Conservation (phyloP, 2,888 invertebrate species). For the Heliconius cydno region DNA sequence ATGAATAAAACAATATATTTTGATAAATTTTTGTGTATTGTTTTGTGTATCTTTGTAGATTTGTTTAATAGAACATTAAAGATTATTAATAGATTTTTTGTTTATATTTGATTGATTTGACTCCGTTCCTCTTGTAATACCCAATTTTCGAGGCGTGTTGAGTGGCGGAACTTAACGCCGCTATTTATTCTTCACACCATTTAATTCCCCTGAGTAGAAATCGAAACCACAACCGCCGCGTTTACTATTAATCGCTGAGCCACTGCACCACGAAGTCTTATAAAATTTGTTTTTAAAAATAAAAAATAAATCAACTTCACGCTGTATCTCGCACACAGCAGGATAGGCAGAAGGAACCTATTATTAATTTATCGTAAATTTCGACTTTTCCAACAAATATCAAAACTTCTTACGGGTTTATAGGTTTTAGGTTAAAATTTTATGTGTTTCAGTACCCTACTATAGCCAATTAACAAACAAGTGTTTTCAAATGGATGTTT, state of each 20-base stretch:
- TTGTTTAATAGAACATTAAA: background rate
- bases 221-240: too few species aligned
- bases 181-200: background rate
- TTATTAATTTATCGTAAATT: background rate
- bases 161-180: background rate
- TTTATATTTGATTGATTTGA: too few species aligned
- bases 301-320: too few species aligned
- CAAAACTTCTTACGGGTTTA: background rate
- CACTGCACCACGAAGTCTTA: too few species aligned
- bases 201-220: too few species aligned
- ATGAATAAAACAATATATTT: constrained; percentile 44
- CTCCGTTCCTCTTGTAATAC: too few species aligned
- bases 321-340: too few species aligned
- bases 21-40: background rate
- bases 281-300: too few species aligned
- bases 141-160: too few species aligned
- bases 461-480: constrained; percentile 28
- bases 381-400: background rate
- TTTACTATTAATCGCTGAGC: too few species aligned
- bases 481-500: constrained; percentile 33
- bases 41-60: background rate
- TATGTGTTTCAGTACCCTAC: constrained; percentile 15
- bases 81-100: background rate
- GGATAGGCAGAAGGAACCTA: too few species aligned
- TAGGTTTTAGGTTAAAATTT: background rate